Evolutionary conservation across 2,113 vertebrate species (phyloP), one percentile per base, ranked within the genome.

Genomic region (Caracal caracal): DNA sequence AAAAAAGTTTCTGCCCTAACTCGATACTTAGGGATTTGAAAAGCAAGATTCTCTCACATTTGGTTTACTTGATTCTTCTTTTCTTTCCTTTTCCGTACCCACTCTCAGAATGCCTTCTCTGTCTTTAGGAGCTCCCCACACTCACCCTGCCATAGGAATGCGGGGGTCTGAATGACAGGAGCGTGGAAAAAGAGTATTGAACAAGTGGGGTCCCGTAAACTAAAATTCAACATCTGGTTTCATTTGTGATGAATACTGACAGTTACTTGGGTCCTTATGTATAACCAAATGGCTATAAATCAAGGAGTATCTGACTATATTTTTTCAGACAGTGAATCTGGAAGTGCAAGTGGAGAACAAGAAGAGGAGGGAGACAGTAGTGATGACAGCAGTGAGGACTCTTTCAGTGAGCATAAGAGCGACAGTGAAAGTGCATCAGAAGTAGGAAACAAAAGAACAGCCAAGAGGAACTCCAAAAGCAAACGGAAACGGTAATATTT

Each of bases 341-440:
- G 96, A 94, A 99, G 99, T 93, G 99, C 98, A 96, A 98, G 97
- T 81, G 99, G 97, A 80, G 98, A 98, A 6, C 98, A 98, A n/a
- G 98, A 81, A 43, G 89, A 99, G 96, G 98, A 99, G 16, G 98
- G 97, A 83, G 93, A 85, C 53, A 98, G 92, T 71, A 98, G 97
- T 88, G 97, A 97, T 71, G 98, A 98, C 19, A 99, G 98, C 93
- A 98, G 98, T 49, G 99, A 97, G 93, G 99, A 98, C 51, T 98
- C 99, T 47, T 95, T 98, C 89, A 98, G 95, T 26, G 99, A 98
- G 71, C 98, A 98, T 2, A 98, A 98, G 4, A 99, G 98, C 90
- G 99, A 98, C 76, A 98, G 98, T 2, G 98, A 98, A 4, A 99
- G 98, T 91, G 99, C 98, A 49, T 98, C 98, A 49, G 98, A 98